Conservation (phyloP, 2,888 invertebrate species). For the Dynastes hyllus region DNA sequence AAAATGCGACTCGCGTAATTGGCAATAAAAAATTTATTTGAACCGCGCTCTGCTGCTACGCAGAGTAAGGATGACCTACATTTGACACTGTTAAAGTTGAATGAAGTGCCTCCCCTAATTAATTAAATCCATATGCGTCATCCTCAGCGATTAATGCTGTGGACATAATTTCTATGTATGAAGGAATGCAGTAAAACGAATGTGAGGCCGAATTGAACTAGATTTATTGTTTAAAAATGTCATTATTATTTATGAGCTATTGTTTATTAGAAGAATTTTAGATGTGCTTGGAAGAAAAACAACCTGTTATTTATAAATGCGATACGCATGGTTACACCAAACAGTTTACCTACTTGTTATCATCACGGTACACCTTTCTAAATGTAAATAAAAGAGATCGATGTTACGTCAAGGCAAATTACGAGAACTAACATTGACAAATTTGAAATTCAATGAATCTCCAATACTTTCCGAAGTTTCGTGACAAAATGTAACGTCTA, state of each 20-base stretch:
- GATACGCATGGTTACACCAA: too few relatives aligned
- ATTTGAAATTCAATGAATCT: background rate
- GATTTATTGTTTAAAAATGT: too few relatives aligned
- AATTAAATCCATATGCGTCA: constrained; percentile 28
- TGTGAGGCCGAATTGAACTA: too few relatives aligned
- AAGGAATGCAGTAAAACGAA: background rate
- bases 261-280: too few relatives aligned
- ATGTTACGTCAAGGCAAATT: too few relatives aligned
- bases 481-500: background rate
- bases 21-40: constrained; percentile 20
- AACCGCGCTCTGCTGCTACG: background rate
- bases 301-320: too few relatives aligned
- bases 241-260: too few relatives aligned
- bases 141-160: background rate
- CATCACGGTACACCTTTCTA: too few relatives aligned
- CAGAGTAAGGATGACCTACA: constrained; percentile 14
- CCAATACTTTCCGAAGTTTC: background rate
- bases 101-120: constrained; percentile 14
- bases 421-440: too few relatives aligned
- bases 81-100: constrained; percentile 18
- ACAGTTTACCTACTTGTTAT: too few relatives aligned
- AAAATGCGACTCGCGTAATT: constrained; percentile 21
- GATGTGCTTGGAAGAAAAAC: too few relatives aligned
- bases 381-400: too few relatives aligned
- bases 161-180: background rate